A percentile compares a stretch with the other conserved stretches of the same genome.
Evolutionary conservation across 1,140 invertebrate genomes (phyloP).

Genomic region (Zaprionus kolodkinae): DNA sequence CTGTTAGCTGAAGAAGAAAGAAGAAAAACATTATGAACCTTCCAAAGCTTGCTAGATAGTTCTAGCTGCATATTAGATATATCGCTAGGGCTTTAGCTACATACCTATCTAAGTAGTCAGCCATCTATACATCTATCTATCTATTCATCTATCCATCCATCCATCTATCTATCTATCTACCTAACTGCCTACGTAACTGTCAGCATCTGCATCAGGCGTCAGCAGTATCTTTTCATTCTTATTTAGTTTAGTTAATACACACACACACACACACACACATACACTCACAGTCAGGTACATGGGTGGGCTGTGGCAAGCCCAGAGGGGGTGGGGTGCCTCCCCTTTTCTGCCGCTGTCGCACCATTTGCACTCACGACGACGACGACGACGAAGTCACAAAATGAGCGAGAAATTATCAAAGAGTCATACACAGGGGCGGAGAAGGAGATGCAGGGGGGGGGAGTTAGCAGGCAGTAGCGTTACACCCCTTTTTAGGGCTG

Average conservation of each 20-base stretch:
- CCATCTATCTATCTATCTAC: not conserved
- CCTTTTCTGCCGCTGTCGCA: no score
- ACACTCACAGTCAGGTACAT: constrained; percentile 4
- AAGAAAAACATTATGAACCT: no score
- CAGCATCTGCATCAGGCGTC: constrained; percentile 24
- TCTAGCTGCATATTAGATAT: no score
- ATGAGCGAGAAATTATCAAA: constrained; percentile 73
- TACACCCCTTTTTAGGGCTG: not conserved
- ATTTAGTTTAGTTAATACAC: constrained; percentile 73
- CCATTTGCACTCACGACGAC: constrained; percentile 51
- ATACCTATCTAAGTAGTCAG: no score
- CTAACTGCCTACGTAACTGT: constrained; percentile 28
- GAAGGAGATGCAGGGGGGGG: not conserved
- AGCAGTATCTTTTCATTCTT: constrained; percentile 57
- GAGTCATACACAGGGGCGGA: constrained; percentile 25
- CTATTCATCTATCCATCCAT: no score
- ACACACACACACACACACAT: constrained; percentile 49
- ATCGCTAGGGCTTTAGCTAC: no score
- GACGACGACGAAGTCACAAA: constrained; percentile 41
- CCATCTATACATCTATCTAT: no score
- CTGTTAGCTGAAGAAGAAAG: no score
- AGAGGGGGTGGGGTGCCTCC: no score
- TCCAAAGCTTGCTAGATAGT: no score
- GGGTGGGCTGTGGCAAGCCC: constrained; percentile 21
- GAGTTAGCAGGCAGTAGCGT: not conserved